These are phyloP conservation scores for Rhabditoides inermis DNA, from an alignment of 2,888 invertebrate genomes.

Conservation along the genomic window DNA sequence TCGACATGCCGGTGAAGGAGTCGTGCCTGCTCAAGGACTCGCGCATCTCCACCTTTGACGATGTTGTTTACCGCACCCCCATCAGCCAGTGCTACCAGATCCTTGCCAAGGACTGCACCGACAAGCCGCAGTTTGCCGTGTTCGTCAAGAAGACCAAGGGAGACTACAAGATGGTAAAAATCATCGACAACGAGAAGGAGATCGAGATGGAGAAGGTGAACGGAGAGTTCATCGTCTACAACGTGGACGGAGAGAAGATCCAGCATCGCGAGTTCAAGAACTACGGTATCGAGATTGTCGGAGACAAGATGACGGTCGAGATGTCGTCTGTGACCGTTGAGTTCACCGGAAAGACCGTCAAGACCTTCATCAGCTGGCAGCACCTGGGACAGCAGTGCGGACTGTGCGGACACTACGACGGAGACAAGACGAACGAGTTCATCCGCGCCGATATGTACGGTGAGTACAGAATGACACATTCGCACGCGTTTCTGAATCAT, in stretches of 20 bases:
- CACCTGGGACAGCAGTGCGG: no score
- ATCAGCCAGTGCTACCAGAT: constrained; percentile 44
- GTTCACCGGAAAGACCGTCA: no score
- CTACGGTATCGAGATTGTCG: constrained; percentile 13
- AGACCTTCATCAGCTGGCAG: no score
- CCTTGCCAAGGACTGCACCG: constrained; percentile 50
- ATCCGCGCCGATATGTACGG: neutral
- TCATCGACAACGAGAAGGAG: neutral
- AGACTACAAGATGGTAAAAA: constrained; percentile 13
- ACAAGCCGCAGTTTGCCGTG: constrained; percentile 35
- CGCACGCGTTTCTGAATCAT: no score
- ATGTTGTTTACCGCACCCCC: constrained; percentile 18
- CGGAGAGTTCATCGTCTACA: neutral
- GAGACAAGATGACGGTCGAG: constrained; percentile 8
- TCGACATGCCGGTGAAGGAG: no score
- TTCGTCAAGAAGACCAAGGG: constrained; percentile 30
- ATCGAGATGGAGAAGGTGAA: neutral
- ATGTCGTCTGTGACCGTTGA: neutral
- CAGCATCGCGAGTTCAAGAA: neutral
- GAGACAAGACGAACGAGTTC: no score
- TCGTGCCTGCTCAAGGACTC: constrained; percentile 2
- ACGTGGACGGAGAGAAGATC: neutral
- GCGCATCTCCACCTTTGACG: constrained; percentile 41
- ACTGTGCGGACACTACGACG: no score
- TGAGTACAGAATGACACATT: no score